Evolutionary conservation across 2,797 vertebrate genomes (phyloP).

Genomic region (Luscinia megarhynchos): DNA sequence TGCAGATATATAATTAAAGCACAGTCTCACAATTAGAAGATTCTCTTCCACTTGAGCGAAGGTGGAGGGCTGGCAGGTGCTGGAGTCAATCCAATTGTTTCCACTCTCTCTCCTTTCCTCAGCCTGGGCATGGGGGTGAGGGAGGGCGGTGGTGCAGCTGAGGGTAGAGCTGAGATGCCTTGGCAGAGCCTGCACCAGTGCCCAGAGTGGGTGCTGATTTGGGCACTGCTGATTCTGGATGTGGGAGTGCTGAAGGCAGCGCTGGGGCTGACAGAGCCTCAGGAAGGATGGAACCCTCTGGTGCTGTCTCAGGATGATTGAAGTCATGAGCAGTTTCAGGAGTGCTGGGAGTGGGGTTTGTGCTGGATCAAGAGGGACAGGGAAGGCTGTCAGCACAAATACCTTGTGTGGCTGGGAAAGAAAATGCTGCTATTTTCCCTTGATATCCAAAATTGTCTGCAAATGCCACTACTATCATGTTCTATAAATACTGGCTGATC

Average conservation of each 20-base stretch:
- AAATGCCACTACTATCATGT: neutral
- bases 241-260: neutral
- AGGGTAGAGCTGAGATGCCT: neutral
- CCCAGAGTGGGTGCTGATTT: rapidly evolving
- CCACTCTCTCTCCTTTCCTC: neutral
- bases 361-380: neutral
- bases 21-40: neutral
- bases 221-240: neutral
- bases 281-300: neutral
- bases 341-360: neutral
- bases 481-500: neutral
- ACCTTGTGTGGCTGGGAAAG: neutral
- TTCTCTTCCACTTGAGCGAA: neutral
- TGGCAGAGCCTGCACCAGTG: rapidly evolving
- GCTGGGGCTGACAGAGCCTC: neutral
- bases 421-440: neutral
- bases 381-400: neutral
- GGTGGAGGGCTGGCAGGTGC: neutral
- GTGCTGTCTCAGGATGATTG: neutral
- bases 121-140: neutral
- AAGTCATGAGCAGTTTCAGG: neutral
- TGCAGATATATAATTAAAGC: slow-evolving; percentile 1
- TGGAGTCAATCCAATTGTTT: neutral
- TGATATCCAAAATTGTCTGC: neutral
- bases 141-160: neutral